Evolutionary conservation across 2,888 invertebrate genomes (phyloP).

Genomic region (Spodoptera littoralis): DNA sequence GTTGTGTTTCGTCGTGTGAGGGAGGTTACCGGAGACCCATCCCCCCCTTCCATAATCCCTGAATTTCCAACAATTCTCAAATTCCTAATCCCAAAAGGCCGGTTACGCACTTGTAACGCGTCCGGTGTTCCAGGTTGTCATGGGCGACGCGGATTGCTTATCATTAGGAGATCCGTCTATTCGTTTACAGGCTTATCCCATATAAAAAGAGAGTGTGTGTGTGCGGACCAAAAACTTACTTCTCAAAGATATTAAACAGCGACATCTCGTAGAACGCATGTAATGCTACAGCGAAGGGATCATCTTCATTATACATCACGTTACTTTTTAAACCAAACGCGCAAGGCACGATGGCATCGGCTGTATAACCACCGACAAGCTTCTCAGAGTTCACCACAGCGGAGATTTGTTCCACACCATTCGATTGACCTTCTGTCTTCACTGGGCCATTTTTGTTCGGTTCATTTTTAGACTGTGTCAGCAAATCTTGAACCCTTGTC

Average conservation of each 20-base stretch:
- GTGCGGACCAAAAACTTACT: constrained; percentile 69
- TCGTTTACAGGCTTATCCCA: too few species aligned
- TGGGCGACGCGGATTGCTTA: too few species aligned
- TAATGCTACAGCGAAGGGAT: constrained; percentile 83
- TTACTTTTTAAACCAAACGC: constrained; percentile 83
- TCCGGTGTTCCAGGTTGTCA: too few species aligned
- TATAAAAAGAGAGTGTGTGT: too few species aligned
- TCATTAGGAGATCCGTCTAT: too few species aligned
- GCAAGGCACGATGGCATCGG: constrained; percentile 85
- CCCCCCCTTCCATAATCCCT: too few species aligned
- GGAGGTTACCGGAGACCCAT: too few species aligned
- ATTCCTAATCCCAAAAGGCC: too few species aligned
- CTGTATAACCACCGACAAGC: constrained; percentile 83
- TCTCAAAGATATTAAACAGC: constrained; percentile 80
- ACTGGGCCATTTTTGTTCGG: constrained; percentile 29
- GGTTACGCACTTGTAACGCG: too few species aligned
- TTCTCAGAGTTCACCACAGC: constrained; percentile 76
- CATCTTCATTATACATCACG: constrained; percentile 81
- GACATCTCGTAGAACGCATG: constrained; percentile 84
- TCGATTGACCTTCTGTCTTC: constrained; percentile 17
- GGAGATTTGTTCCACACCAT: constrained; percentile 29
- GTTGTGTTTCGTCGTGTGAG: too few species aligned
- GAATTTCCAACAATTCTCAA: too few species aligned
- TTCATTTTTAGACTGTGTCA: constrained; percentile 44
- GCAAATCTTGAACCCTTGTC: constrained; percentile 64